These are phyloP conservation scores for Polyploca ridens DNA, from an alignment of 2,888 invertebrate species.

Conservation along the genomic window DNA sequence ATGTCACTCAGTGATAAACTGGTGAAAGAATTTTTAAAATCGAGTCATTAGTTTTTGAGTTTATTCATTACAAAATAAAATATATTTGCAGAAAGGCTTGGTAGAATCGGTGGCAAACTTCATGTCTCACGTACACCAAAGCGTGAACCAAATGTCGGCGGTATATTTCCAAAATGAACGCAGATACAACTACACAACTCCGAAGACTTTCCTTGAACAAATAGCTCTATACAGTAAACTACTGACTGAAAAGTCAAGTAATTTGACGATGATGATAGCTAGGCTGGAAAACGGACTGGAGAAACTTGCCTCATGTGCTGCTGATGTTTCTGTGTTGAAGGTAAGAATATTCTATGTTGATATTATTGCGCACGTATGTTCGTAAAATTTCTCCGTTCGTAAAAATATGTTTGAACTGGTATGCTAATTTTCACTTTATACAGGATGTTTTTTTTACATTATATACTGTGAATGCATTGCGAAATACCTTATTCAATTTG, in stretches of 20 bases:
- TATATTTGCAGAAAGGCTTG: constrained; percentile 75
- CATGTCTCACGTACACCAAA: constrained; percentile 95
- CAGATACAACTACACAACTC: constrained; percentile 97
- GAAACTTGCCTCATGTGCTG: constrained; percentile 93
- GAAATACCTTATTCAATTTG: no score
- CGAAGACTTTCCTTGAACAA: constrained; percentile 97
- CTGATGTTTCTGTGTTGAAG: constrained; percentile 94
- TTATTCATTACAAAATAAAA: no score
- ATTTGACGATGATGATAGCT: constrained; percentile 89
- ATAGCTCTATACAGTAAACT: constrained; percentile 92
- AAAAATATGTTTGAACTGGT: no score
- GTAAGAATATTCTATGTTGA: constrained; percentile 54
- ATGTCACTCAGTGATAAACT: no score
- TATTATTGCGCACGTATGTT: no score
- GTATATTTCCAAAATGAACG: constrained; percentile 93
- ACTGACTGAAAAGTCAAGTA: constrained; percentile 86
- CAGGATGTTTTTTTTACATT: no score
- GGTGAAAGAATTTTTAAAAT: no score
- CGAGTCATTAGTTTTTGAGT: no score
- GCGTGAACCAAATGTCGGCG: constrained; percentile 93
- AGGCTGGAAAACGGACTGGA: constrained; percentile 95
- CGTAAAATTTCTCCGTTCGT: no score
- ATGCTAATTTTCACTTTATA: no score
- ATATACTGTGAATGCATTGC: no score
- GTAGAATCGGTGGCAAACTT: constrained; percentile 90